Evolutionary conservation across 1,140 invertebrate species (phyloP), one percentile per base, ranked within the genome.

Genomic region (Battus philenor): DNA sequence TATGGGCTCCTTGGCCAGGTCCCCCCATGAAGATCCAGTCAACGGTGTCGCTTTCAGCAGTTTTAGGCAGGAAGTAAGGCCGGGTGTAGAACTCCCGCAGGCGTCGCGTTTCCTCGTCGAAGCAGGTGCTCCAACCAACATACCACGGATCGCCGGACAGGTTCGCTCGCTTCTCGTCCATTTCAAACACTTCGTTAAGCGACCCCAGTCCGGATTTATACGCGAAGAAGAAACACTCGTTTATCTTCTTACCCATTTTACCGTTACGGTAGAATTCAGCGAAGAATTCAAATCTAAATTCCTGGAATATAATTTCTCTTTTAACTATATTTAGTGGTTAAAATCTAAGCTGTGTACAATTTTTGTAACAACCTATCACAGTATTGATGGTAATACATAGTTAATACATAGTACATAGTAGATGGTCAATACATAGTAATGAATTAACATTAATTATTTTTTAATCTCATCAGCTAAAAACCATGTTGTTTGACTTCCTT

Each of bases 11-110:
- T 70, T 95, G 91, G 22, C 97, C 96, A 0, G 93, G 91, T 18
- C 93, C 95, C 0, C 97, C 97, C 92, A 98, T 98, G 68, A 98
- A 98, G 54, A 98, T 95, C 97, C 97, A 98, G 83, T 97, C 96
- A 0, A 94, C 90, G 38, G 91, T 92, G 62, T 95, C 94, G 51
- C 91, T 94, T 75, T 97, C 95, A 0, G 96, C 92, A 1, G 90
- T 90, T 27, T 79, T 79, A 0, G 97, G 96, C 2, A 99, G 87
- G 74, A 99, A 98, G 68, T 97, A 96, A 0, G 97, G 97, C 17
- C 91, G 83, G 0, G 86, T 75, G 71, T 98, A 98, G 72, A 96
- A 94, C 44, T 91, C 59, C 13, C 96, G 86, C 12, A 99, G 86
- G 22, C 91, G 86, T 54, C 90, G 88, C 0, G 93, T 92, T 15